Evolutionary conservation across 2,797 vertebrate genomes (phyloP).

Genomic region (Hemibagrus guttatus): DNA sequence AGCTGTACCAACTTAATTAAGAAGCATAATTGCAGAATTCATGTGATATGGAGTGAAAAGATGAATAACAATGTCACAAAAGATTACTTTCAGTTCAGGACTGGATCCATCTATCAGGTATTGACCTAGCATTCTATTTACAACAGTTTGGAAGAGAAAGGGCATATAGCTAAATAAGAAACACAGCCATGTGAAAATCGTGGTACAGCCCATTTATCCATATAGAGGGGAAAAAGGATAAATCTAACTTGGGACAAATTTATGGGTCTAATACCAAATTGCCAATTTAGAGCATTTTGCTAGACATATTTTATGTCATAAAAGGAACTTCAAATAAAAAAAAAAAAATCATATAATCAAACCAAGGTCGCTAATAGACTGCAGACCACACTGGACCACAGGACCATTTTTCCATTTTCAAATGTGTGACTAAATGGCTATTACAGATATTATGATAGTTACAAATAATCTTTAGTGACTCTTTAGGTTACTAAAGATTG

Average conservation of each 20-base stretch:
- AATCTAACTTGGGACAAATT: conserved; percentile 51
- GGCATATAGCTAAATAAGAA: conserved; percentile 60
- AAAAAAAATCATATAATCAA: neutral
- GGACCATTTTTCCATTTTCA: neutral
- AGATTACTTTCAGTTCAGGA: conserved; percentile 41
- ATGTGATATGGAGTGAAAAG: neutral
- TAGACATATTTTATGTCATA: conserved; percentile 31
- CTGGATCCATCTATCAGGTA: conserved; percentile 67
- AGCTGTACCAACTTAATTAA: conserved; percentile 54
- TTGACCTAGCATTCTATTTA: conserved; percentile 72
- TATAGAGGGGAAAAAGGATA: conserved; percentile 32
- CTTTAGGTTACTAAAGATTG: too few relatives aligned
- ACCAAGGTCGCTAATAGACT: neutral
- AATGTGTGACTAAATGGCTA: conserved; percentile 37
- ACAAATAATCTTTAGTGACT: conserved; percentile 25
- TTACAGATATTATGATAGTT: conserved; percentile 35
- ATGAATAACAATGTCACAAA: neutral
- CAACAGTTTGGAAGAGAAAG: conserved; percentile 72
- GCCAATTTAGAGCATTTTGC: conserved; percentile 38
- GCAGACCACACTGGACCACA: conserved; percentile 8
- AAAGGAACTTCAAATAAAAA: neutral
- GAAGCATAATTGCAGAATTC: conserved; percentile 47
- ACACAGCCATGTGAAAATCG: conserved; percentile 48
- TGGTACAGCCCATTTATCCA: conserved; percentile 20
- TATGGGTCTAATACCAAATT: conserved; percentile 35